Evolutionary conservation across 2,888 invertebrate genomes (phyloP).

Genomic region (Micoletzkya japonica): DNA sequence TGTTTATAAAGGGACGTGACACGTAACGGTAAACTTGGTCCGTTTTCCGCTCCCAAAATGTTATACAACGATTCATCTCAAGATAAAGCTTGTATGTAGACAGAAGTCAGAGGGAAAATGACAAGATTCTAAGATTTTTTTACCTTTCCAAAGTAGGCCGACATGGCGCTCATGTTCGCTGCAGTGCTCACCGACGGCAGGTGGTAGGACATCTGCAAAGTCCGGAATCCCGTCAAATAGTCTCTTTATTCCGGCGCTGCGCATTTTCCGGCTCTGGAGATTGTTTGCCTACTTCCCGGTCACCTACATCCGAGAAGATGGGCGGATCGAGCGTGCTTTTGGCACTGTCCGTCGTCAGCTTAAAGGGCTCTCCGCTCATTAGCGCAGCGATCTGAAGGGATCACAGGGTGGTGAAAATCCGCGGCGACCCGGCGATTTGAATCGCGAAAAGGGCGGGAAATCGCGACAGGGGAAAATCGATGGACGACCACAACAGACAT

Average conservation of each 20-base stretch:
- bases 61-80: neutral
- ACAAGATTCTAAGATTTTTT: neutral
- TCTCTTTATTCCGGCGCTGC: neutral
- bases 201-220: constrained; percentile 27
- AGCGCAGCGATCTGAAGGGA: no score
- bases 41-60: no score
- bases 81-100: neutral
- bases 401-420: no score
- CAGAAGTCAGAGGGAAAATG: neutral
- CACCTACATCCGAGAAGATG: constrained; percentile 26
- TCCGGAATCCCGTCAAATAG: neutral
- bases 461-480: neutral
- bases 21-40: no score
- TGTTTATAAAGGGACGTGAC: no score
- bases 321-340: constrained; percentile 17
- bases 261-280: no score
- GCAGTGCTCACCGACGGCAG: constrained; percentile 23
- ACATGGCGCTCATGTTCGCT: constrained; percentile 9
- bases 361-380: constrained; percentile 15
- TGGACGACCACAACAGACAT: no score
- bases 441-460: neutral
- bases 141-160: constrained; percentile 23
- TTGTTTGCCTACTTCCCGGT: no score
- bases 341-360: neutral
- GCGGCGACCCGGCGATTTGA: neutral